Evolutionary conservation across 2,888 invertebrate species (phyloP).

Genomic region (Steinernema carpocapsae): DNA sequence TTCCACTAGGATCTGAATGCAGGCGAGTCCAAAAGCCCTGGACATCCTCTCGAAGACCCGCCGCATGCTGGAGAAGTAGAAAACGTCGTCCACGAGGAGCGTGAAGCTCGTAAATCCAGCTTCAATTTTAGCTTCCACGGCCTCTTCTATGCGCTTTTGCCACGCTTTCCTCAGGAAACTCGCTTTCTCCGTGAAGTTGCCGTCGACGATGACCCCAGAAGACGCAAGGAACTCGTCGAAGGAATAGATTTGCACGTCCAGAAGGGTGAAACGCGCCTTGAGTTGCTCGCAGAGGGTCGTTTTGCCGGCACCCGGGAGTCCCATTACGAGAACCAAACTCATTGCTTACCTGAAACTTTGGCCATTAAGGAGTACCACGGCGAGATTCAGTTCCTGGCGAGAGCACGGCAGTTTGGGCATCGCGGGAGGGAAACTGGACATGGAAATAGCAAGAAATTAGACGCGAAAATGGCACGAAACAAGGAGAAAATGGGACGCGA

Average conservation of each 20-base stretch:
- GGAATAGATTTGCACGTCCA: background rate
- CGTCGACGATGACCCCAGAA: slow-evolving; percentile 27
- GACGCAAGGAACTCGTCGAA: slow-evolving; percentile 11
- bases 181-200: slow-evolving; percentile 33
- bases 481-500: no score
- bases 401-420: slow-evolving; percentile 15
- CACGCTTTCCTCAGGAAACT: slow-evolving; percentile 7
- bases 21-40: slow-evolving; percentile 11
- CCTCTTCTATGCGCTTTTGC: slow-evolving; percentile 28
- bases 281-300: slow-evolving; percentile 35
- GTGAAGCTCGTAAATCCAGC: background rate
- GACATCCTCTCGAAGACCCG: slow-evolving; percentile 15
- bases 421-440: background rate
- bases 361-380: slow-evolving; percentile 46
- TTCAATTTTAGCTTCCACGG: background rate
- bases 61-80: slow-evolving; percentile 37
- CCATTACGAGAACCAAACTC: slow-evolving; percentile 36
- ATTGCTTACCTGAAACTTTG: slow-evolving; percentile 46
- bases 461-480: no score
- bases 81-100: slow-evolving; percentile 38
- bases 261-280: background rate
- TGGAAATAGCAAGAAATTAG: background rate
- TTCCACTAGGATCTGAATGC: background rate
- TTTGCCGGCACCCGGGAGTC: slow-evolving; percentile 39
- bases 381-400: slow-evolving; percentile 42